Evolutionary conservation across 2,113 vertebrate species (phyloP), one percentile per base, ranked within the genome.

Genomic region (Panurus biarmicus): DNA sequence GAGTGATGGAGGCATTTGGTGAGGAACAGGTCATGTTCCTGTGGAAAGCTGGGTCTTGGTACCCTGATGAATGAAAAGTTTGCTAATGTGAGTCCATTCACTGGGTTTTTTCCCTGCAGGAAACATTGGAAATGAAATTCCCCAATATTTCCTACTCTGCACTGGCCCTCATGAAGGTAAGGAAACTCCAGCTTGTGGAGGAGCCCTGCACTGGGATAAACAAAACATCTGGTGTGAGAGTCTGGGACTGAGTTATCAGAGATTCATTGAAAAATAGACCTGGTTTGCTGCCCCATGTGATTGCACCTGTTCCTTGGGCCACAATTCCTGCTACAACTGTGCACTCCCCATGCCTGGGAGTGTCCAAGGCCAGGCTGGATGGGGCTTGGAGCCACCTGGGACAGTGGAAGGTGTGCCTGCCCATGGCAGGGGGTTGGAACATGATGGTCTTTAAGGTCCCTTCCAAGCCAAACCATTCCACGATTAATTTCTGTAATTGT

Each of bases 91-190:
- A 77, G 31, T 42, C 7, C 22, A 17, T 29, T 58, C 9, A 20
- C 16, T 42, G 60, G 1, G 45, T 85, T 76, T 75, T 48, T 53
- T 5, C 7, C 42, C 11, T 92, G 38, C 89, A 99, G 99, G 99
- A 99, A 85, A 96, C 98, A 6, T 74, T 99, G 76, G 99, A 99
- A 97, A 93, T 98, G 92, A 99, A 98, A 96, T 98, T 99, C 96
- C 98, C 98, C 26, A 98, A 97, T 82, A 97, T 99, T 69, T 98
- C 99, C 3, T 97, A 97, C 86, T 97, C 98, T 71, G 98, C 98
- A 26, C 96, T 99, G 90, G 97, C 98, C 71, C 94, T 99, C 70
- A 98, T 99, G 98, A 99, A 99, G 98, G 99, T 99, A 97, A 98
- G 95, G 42, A 40, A 33, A 11, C 9, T 22, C 7, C 40, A 69